phyloP scores from a whole-genome alignment of 2,888 invertebrate genomes.

The Cephonodes hylas region DNA sequence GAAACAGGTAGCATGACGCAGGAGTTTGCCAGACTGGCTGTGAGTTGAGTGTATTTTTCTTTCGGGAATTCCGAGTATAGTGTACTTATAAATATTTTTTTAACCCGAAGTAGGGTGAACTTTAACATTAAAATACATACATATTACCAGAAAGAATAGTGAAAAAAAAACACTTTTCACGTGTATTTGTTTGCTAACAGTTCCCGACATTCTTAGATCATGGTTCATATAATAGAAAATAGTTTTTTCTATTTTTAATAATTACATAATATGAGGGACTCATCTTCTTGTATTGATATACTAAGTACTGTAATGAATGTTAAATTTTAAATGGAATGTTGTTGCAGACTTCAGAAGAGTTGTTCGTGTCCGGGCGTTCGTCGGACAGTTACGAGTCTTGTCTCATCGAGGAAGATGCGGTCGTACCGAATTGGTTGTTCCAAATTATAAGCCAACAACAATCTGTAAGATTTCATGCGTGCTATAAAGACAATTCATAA shows the following conservation, averaged over 20 bases:
- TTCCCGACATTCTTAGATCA: no score
- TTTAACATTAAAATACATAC: no score
- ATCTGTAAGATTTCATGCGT: conserved; percentile 42
- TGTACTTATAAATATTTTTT: no score
- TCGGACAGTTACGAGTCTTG: conserved; percentile 63
- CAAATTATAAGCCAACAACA: conserved; percentile 61
- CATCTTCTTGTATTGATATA: no score
- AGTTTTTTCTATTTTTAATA: no score
- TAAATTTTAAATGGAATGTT: neutral
- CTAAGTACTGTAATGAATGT: neutral
- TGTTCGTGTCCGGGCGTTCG: conserved; percentile 62
- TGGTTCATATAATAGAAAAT: no score
- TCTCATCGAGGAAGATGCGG: conserved; percentile 55
- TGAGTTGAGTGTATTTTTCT: conserved; percentile 35
- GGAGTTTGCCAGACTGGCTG: conserved; percentile 51
- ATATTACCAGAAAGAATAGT: no score
- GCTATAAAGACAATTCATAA: neutral
- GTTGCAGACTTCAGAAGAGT: conserved; percentile 64
- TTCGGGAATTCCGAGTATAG: no score
- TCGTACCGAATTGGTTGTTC: conserved; percentile 70
- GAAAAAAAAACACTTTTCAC: no score
- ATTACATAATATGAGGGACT: no score
- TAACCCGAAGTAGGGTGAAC: no score
- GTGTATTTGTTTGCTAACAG: no score
- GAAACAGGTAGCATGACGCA: conserved; percentile 58